A percentile compares a stretch with the other conserved stretches of the same genome.
Evolutionary conservation across 2,113 vertebrate genomes (phyloP).

Genomic region (Heptranchias perlo): DNA sequence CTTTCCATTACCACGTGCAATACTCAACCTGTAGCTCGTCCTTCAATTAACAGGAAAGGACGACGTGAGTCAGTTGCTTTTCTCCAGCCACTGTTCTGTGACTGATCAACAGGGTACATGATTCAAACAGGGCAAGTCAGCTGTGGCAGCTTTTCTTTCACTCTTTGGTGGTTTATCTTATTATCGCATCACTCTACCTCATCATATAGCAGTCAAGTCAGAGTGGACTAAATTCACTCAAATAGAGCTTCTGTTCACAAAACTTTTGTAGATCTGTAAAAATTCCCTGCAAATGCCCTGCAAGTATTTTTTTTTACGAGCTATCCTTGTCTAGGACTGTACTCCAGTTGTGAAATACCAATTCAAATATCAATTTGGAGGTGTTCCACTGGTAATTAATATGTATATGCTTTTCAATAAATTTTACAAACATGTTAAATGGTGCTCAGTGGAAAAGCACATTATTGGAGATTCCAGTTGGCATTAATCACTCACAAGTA

Average conservation of each 20-base stretch:
- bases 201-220: not conserved
- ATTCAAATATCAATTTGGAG: not conserved
- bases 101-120: not conserved
- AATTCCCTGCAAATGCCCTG: not conserved
- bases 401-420: not conserved
- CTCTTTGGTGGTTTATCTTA: not conserved
- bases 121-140: not conserved
- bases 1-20: not conserved
- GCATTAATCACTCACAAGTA: not conserved
- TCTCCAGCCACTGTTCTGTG: not conserved
- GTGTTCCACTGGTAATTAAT: not conserved
- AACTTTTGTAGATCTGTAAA: not conserved
- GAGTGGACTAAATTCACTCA: not conserved
- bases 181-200: not conserved
- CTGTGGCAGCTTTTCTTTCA: not conserved
- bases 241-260: not conserved
- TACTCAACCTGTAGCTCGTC: not conserved
- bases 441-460: not conserved
- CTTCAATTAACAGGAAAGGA: not conserved
- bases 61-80: too few relatives aligned
- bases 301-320: not conserved
- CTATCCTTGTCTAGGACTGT: not conserved
- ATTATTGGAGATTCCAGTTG: not conserved
- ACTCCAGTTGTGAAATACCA: not conserved
- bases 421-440: not conserved